A percentile compares a stretch with the other conserved stretches of the same genome.
Conservation (phyloP, 2,888 invertebrate genomes). For the Shargacucullia verbasci region DNA sequence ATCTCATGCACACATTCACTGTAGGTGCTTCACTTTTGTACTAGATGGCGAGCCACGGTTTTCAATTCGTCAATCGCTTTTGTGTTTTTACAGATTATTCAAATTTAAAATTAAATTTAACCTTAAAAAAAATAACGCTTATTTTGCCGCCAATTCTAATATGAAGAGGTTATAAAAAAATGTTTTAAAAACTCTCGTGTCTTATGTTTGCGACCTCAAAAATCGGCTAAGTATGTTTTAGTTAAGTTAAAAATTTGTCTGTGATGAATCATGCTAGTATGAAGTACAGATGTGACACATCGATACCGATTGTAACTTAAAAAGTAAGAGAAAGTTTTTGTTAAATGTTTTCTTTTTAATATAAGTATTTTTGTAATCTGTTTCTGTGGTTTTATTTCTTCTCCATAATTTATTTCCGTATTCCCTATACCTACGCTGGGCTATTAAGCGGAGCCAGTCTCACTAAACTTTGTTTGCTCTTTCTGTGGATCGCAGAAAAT, state of each 20-base stretch:
- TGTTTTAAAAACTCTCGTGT: conserved; percentile 9
- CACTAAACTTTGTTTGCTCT: no score
- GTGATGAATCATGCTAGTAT: conserved; percentile 56
- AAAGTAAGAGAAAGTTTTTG: conserved; percentile 62
- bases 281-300: conserved; percentile 48
- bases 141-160: conserved; percentile 1
- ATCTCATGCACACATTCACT: no score
- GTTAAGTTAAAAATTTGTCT: conserved; percentile 50
- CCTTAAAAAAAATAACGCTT: background rate
- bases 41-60: no score
- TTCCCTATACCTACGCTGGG: no score
- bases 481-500: no score
- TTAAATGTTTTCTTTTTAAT: conserved; percentile 61
- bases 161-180: conserved; percentile 3
- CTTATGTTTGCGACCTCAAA: conserved; percentile 1
- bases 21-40: no score
- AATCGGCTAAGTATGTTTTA: conserved; percentile 32
- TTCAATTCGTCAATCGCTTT: background rate
- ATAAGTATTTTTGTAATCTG: conserved; percentile 62
- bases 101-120: conserved; percentile 2
- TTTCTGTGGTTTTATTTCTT: conserved; percentile 36
- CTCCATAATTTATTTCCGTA: no score
- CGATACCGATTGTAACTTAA: conserved; percentile 56
- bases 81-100: conserved; percentile 14
- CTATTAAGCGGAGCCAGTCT: no score